Evolutionary conservation across 2,888 invertebrate genomes (phyloP), one percentile per base, ranked within the genome.

Genomic region (Drosophila yooni): DNA sequence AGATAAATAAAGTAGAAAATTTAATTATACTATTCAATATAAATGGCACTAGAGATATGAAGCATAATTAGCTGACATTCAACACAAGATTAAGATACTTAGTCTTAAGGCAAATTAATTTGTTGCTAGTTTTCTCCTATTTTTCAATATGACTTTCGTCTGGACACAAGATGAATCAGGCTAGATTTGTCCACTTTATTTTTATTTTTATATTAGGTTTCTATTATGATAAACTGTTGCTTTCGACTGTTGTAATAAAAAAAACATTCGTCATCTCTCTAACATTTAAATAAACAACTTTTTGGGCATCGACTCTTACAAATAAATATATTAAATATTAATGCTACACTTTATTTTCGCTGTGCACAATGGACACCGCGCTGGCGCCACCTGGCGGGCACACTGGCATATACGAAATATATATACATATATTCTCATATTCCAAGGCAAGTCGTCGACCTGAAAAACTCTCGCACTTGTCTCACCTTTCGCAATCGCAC

Each of bases 391-490:
- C 51, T 43, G 11, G 11, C 43, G 51, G 18, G 4, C 7, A 27
- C 29, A 6, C 4, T 25, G 33, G 62, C 29, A 53, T 31, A 13
- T 36, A 21, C n/a, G 21, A 10, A 10, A 10, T 25, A n/a, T 34
- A 50, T 8, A 51, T 8, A 40, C 6, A 21, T 34, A 34, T 36
- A 7, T 13, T 27, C 43, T 18, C 38, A 40, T 66, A 69, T 31
- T 69, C 31, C 36, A 53, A 53, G 67, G 58, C 43, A 33, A 75
- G 60, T 64, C 74, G 64, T 46, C 56, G 74, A 74, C 74, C 69
- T 57, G 74, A 33, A 25, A 63, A 68, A 54, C 60, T 62, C 46
- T 60, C 59, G 40, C 53, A 21, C n/a, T 67, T 50, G 43, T 40
- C 57, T 52, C 67, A 29, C 67, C 67, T 68, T 63, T 72, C 29